Conservation (phyloP, 2,113 vertebrate species). For the Colinus virginianus region DNA sequence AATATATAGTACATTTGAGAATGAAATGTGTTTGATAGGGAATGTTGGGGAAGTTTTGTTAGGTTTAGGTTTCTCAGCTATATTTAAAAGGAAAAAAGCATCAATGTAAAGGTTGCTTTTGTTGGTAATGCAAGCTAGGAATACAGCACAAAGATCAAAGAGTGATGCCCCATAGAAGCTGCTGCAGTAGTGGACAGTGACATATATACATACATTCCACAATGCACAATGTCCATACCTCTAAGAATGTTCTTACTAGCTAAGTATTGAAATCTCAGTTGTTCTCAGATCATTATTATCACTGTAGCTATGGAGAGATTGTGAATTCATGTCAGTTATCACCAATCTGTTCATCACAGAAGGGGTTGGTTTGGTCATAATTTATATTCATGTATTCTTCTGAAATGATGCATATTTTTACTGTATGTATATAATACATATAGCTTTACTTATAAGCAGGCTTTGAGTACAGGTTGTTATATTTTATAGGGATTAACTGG, state of each 20-base stretch:
- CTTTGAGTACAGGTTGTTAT: not conserved
- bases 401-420: not conserved
- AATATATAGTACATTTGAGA: not conserved
- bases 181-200: not conserved
- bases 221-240: not conserved
- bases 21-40: not conserved
- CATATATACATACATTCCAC: not conserved
- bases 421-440: not conserved
- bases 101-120: not conserved
- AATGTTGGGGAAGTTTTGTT: not conserved
- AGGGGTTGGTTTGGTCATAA: not conserved
- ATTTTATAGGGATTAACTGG: not conserved
- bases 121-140: not conserved
- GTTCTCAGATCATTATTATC: not conserved
- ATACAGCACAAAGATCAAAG: not conserved
- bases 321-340: not conserved
- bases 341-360: not conserved
- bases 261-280: not conserved
- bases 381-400: not conserved
- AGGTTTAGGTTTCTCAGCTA: not conserved
- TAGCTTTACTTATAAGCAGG: not conserved
- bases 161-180: not conserved
- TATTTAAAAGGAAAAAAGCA: not conserved
- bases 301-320: not conserved
- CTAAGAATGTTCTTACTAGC: not conserved